Evolutionary conservation across 1,140 invertebrate species (phyloP).

Genomic region (Pseudobourletiella spinata): DNA sequence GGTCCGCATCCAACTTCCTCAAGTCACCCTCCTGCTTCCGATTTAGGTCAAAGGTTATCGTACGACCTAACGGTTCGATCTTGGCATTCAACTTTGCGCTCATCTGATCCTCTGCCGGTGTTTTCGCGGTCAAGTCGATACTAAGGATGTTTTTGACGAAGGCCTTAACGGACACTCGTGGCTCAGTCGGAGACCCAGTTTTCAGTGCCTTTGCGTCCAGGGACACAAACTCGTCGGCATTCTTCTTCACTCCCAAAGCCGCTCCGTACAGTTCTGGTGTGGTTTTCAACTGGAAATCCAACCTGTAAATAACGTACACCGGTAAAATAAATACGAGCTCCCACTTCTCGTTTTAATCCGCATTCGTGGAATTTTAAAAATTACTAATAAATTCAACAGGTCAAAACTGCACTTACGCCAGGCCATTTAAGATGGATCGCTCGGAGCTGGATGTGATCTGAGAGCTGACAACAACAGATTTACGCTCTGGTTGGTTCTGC

Average conservation of each 20-base stretch:
- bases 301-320: no score
- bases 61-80: neutral
- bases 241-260: neutral
- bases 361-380: no score
- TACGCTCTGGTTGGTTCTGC: no score
- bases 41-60: constrained; percentile 4
- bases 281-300: neutral
- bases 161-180: neutral
- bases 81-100: neutral
- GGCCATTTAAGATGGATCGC: no score
- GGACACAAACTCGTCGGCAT: neutral
- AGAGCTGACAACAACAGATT: no score
- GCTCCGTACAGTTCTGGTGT: neutral
- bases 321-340: no score
- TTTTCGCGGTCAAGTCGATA: neutral
- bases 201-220: neutral
- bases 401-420: no score
- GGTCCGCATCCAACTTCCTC: constrained; percentile 21
- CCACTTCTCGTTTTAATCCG: no score
- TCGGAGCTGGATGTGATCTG: no score
- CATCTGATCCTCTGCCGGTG: neutral
- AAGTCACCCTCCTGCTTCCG: constrained; percentile 6
- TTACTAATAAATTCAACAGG: no score
- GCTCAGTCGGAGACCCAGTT: neutral
- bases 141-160: neutral